Base-by-base conservation (phyloP, 2,113 vertebrate genomes). In the Alethe diademata region DNA sequence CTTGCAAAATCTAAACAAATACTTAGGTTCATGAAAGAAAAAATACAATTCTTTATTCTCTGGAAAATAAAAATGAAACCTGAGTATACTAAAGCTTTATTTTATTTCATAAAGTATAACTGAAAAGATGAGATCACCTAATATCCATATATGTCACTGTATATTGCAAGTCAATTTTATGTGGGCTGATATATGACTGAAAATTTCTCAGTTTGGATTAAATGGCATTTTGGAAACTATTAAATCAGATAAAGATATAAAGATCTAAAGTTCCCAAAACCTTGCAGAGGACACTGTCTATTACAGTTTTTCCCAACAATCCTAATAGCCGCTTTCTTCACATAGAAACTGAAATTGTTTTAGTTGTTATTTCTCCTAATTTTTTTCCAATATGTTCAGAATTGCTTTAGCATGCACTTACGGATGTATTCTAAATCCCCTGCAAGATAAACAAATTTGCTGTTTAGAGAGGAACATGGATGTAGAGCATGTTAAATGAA, bases 361-460 rank as follows among this genome's bases (percentile, higher is more conserved):
- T 74, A 33, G 14, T 31, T 48, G 28, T 29, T 42, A 36, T 53
- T 35, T 58, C 33, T 3, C 5, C 5, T 33, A 31, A 1, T 64
- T 67, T 83, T 85, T 82, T 86, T 73, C 29, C 40, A 15, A 19
- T 78, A 9, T n/a, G 9, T 58, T 56, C 53, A 42, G 40, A 45
- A 72, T 62, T 85, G 31, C 45, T 96, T 97, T 94, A 95, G 60
- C 88, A 95, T 96, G 83, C 88, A 89, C 28, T 89, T 82, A 74
- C 38, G 47, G 76, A 58, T 38, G 9, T 45, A 54, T 8, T 33
- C 9, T 76, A 86, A 89, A 86, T 62, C 43, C 8, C 16, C 61
- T 53, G 23, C 18, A 93, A 61, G 13, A 43, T 19, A 70, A 86
- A 62, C 1, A 38, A 40, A 35, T 6, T 43, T 70, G 6, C 2